Evolutionary conservation across 2,797 vertebrate species (phyloP), one percentile per base, ranked within the genome.

Genomic region (Thripadectes ignobilis): DNA sequence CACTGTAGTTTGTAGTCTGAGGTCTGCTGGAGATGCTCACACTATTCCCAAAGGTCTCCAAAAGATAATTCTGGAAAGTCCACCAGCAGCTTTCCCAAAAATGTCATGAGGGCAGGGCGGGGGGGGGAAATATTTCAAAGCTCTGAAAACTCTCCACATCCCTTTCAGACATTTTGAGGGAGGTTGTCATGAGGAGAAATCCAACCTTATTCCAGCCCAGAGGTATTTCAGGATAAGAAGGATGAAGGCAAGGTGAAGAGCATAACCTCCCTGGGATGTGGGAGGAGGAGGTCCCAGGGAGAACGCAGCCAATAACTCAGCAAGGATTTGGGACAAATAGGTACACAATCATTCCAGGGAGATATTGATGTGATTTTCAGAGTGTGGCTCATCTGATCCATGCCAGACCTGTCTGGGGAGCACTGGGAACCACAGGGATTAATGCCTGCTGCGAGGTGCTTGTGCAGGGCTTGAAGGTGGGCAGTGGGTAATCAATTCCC

Each of bases 351-450:
- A 49, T 9, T n/a, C 46, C 30, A 39, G 82, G 34, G 46, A 75
- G 48, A 13, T 5, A 21, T 5, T 6, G 3, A 26, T 23, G 19
- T 27, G 43, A 38, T 62, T 90, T 74, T 49, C 43, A 75, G 71
- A 55, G 39, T 0, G 0, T 1, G 3, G 38, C 22, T 71, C 24
- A 3, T 18, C 48, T 27, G 34, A 43, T 38, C 39, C 77, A 8
- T 22, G 32, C 43, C 43, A 39, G 76, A 48, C 36, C 38, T 5
- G 12, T 22, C 54, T 54, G 49, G 16, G 61, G 26, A 58, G 54
- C 43, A 8, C 10, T 4, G 4, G 81, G 59, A 79, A 5, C 14
- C 2, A 2, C 45, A 73, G 78, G 54, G 24, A 5, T 49, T 46
- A 67, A 79, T 8, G 30, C 10, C 24, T 69, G 61, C 51, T 55